These are phyloP conservation scores for Hydrozoanthus gracilis DNA, from an alignment of 92 coral and sea anemone species.

Conservation along the genomic window DNA sequence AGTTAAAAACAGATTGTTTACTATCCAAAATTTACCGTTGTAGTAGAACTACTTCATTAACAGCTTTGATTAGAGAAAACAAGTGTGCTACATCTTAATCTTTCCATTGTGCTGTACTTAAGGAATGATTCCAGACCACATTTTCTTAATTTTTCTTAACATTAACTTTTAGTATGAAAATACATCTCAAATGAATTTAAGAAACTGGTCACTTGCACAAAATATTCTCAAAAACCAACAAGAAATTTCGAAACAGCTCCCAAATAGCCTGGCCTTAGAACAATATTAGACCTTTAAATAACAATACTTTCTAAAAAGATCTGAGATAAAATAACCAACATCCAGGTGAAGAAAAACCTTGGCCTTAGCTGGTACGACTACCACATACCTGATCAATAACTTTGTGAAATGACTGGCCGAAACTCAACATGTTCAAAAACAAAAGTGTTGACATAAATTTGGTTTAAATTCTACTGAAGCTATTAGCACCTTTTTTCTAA, in stretches of 20 bases:
- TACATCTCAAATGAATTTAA: constrained; percentile 3
- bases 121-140: too few species aligned
- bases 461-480: too few species aligned
- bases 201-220: not conserved
- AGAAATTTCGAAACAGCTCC: not conserved
- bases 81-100: not conserved
- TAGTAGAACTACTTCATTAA: not conserved
- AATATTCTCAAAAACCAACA: not conserved
- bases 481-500: too few species aligned
- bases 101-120: not conserved
- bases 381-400: too few species aligned
- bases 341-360: too few species aligned
- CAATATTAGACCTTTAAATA: not conserved
- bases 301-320: not conserved
- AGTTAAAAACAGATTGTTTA: not conserved
- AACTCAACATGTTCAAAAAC: too few species aligned
- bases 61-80: not conserved
- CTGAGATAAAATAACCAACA: not conserved
- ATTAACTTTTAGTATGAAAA: constrained; percentile 2
- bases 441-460: too few species aligned
- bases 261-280: not conserved
- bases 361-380: too few species aligned
- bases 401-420: too few species aligned
- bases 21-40: constrained; percentile 12
- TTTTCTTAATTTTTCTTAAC: not conserved